Base-by-base conservation (phyloP, 2,113 vertebrate species). In the Phoxinus phoxinus region DNA sequence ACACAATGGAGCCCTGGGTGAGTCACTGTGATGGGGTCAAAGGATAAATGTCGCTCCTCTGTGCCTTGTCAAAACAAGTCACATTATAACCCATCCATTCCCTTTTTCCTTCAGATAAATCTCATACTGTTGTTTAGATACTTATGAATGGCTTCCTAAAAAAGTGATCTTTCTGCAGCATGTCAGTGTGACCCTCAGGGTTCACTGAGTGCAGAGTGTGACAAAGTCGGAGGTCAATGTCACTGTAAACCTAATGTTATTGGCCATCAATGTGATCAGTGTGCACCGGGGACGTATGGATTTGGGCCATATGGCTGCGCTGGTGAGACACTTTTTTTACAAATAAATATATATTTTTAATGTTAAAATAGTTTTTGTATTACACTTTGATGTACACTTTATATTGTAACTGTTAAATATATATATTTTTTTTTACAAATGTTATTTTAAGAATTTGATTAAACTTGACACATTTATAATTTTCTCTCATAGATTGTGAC, bases 161-260 rank as follows among this genome's bases (percentile, higher is more conserved):
- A 41, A 46, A 3, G 1, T 65, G 2, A 53, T 83, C 4, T 58
- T 12, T 81, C 21, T 85, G 27, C 92, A 98, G 96, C 94, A 35
- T 97, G 96, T 89, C 91, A 95, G 83, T 97, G 96, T 74, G 93
- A 96, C 88, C 96, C 91, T 0, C 95, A 97, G 90, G 96, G 96
- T 58, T 98, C 96, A 32, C 90, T 95, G 89, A 97, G 93, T 84
- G 93, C 94, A 0, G 94, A 96, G 84, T 97, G 96, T 86, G 86
- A 94, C 7, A 92, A 73, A 21, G 93, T 97, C 1, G 96, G 95
- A 2, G 96, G 96, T n/a, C 96, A 96, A 88, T 97, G 96, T 6
- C 92, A 85, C 13, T 97, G 96, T 90, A 96, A 94, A 89, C 90
- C 94, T 48, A 95, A 97, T 0, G 92, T 98, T 81, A 91, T 94